Evolutionary conservation across 2,888 invertebrate genomes (phyloP).

Genomic region (Oscheius sp.): DNA sequence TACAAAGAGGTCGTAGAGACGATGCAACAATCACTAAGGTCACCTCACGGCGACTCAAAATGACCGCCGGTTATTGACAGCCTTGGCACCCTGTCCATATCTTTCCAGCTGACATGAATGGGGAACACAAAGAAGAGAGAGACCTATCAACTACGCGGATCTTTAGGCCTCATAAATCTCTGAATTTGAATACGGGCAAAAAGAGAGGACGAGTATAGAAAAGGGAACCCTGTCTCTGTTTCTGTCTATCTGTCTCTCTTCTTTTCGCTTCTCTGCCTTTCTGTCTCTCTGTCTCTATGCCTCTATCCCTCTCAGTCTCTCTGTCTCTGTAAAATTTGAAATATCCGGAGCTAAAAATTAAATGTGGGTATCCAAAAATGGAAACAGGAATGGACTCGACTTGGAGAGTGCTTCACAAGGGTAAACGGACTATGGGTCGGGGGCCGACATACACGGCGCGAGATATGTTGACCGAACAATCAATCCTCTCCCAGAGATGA

Average conservation of each 20-base stretch:
- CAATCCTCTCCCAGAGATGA: conserved; percentile 17
- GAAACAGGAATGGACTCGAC: conserved; percentile 25
- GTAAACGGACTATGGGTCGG: conserved; percentile 35
- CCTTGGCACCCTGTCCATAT: too few species aligned
- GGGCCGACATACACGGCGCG: conserved; percentile 34
- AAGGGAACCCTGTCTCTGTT: too few species aligned
- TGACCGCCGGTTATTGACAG: neutral
- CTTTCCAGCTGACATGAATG: too few species aligned
- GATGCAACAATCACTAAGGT: conserved; percentile 9
- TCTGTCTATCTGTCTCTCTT: too few species aligned
- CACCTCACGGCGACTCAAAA: neutral
- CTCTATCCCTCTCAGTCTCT: too few species aligned
- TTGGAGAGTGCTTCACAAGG: conserved; percentile 34
- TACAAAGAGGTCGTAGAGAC: conserved; percentile 22
- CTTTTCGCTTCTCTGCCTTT: too few species aligned
- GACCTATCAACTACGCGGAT: conserved; percentile 1
- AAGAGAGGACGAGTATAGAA: too few species aligned
- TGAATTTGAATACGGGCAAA: too few species aligned
- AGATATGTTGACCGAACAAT: conserved; percentile 37
- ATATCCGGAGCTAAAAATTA: neutral
- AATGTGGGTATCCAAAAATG: conserved; percentile 23
- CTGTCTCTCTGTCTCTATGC: too few species aligned
- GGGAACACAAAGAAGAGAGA: conserved; percentile 2
- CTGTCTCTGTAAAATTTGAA: too few species aligned
- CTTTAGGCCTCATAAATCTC: neutral